A percentile compares a stretch with the other conserved stretches of the same genome.
Conservation (phyloP, 2,888 invertebrate species). For the Dicyrtoma fusca region DNA sequence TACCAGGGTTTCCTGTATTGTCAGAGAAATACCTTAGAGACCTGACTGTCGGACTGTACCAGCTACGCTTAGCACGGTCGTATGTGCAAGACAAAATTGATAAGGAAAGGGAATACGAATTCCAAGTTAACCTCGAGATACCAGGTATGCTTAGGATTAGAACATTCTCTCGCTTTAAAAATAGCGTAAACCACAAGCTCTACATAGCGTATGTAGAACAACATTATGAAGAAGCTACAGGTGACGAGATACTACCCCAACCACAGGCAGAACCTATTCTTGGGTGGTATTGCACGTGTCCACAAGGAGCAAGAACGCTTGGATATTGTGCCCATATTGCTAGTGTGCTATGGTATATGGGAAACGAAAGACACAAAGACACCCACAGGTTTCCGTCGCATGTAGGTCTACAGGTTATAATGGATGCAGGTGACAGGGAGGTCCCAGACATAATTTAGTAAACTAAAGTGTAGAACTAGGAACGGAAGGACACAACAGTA, state of each 20-base stretch:
- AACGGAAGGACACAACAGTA: too few species aligned
- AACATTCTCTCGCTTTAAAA: neutral
- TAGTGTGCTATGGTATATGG: neutral
- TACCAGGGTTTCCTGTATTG: slow-evolving; percentile 13
- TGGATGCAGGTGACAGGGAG: too few species aligned
- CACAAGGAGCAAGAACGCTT: neutral
- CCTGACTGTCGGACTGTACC: slow-evolving; percentile 14
- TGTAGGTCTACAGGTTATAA: too few species aligned
- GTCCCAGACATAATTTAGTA: too few species aligned
- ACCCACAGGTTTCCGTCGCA: neutral
- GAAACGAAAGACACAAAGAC: neutral
- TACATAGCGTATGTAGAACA: neutral
- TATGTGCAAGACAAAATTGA: slow-evolving; percentile 8
- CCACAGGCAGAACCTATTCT: neutral
- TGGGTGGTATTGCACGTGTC: slow-evolving; percentile 5
- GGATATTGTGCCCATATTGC: slow-evolving; percentile 12
- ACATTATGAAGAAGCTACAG: neutral
- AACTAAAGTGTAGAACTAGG: too few species aligned
- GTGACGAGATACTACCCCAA: neutral
- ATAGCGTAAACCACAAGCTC: neutral
- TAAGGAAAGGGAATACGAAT: neutral
- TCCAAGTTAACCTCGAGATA: neutral
- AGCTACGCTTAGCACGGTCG: neutral
- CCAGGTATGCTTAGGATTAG: slow-evolving; percentile 4
- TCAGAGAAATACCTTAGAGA: neutral